Evolutionary conservation across 2,113 vertebrate genomes (phyloP), one percentile per base, ranked within the genome.

Genomic region (Xiphophorus couchianus): DNA sequence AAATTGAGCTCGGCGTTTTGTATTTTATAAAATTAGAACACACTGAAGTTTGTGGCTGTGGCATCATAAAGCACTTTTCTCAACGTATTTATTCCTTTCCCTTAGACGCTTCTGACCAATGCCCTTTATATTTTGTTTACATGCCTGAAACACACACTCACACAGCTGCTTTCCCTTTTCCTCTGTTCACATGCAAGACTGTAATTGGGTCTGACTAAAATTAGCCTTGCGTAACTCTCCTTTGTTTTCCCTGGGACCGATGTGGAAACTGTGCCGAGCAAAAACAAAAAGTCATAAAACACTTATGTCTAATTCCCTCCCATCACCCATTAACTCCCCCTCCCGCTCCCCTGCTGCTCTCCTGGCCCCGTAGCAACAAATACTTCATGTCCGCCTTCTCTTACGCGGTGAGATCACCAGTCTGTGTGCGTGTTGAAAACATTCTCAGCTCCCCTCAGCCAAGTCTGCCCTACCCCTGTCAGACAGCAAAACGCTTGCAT

Each of bases 401-500:
- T 87, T 77, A 80, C 79, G 63, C 37, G 74, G 81, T 86, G 90
- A 91, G 77, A 86, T 91, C 89, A 87, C 83, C 81, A 81, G 79
- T 73, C 80, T 71, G 69, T 65, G 44, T 72, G 22, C 74, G 83
- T 76, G 80, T 80, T 80, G 84, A 81, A 86, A 81, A 88, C 86
- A 89, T 76, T 92, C 88, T 76, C 80, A 75, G 78, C 86, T 85
- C 67, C 81, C 90, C 64, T 58, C 85, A 72, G 86, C 91, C 91
- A 92, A 90, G 90, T 90, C 81, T 90, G 83, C 86, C 85, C 87
- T 87, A 67, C 89, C 91, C 83, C 87, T 79, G 70, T 90, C 89
- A 90, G 84, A 88, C 86, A 66, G 86, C 71, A 92, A 92, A 93
- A 90, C 28, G 87, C 85, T 85, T 82, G 88, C 89, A 91, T 89